phyloP scores from a whole-genome alignment of 2,797 vertebrate species.

The Spheniscus humboldti region DNA sequence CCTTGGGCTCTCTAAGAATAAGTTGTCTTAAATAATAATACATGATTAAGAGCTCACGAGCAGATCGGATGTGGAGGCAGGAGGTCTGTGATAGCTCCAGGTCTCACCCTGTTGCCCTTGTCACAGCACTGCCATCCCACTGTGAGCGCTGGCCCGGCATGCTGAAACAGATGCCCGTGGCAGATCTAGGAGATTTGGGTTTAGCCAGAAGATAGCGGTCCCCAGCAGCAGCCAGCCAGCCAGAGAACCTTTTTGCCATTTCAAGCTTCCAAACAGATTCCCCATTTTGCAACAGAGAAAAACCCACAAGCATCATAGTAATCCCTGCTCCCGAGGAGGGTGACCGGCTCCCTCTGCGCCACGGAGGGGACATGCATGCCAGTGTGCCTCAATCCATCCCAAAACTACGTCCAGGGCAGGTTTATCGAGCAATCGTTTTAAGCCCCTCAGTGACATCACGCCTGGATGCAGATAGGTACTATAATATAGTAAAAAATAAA shows the following conservation, averaged over 20 bases:
- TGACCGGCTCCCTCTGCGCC: not conserved
- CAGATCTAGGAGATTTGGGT: not conserved
- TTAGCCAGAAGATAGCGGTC: not conserved
- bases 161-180: not conserved
- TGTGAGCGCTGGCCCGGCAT: not conserved
- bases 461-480: not conserved
- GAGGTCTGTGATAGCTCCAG: not conserved
- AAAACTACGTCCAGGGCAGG: not conserved
- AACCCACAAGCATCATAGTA: not conserved
- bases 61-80: conserved; percentile 21
- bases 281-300: not conserved
- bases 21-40: conserved; percentile 52
- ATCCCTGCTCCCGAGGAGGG: not conserved
- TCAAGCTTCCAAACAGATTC: not conserved
- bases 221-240: not conserved
- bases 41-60: conserved; percentile 35
- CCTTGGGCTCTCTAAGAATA: conserved; percentile 57
- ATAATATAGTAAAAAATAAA: not conserved
- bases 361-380: rapidly evolving
- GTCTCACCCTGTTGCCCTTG: not conserved
- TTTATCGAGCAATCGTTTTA: not conserved
- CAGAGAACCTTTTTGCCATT: not conserved
- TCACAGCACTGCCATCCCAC: not conserved
- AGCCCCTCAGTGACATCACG: not conserved
- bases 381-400: not conserved